Percentiles rank a stretch among this genome's conserved stretches.
Conservation (phyloP, 2,113 vertebrate species). For the Prochilodus magdalenae region DNA sequence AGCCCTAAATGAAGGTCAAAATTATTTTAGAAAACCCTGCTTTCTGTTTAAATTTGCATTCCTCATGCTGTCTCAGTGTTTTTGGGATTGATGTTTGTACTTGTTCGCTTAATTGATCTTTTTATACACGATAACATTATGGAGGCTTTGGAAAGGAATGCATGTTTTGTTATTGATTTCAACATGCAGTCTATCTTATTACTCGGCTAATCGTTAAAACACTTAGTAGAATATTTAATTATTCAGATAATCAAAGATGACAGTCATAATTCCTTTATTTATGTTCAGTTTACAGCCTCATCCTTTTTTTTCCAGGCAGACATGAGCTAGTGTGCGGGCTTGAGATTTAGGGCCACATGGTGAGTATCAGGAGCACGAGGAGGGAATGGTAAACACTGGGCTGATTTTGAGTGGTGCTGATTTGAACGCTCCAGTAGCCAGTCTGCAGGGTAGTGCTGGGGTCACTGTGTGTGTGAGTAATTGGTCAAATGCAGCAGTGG, state of each 20-base stretch:
- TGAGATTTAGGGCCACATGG: constrained; percentile 9
- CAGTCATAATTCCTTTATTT: not conserved
- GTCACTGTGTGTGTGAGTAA: constrained; percentile 54
- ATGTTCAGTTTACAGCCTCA: not conserved
- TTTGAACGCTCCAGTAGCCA: not conserved
- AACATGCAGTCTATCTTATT: too few relatives aligned
- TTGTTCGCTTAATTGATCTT: too few relatives aligned
- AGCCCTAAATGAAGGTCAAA: too few relatives aligned
- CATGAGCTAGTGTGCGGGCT: not conserved
- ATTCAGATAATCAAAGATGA: not conserved
- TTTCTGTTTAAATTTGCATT: too few relatives aligned
- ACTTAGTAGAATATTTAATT: not conserved
- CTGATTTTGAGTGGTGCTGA: constrained; percentile 9
- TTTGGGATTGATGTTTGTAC: too few relatives aligned
- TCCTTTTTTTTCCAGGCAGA: not conserved
- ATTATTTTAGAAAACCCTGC: too few relatives aligned
- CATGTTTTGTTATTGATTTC: too few relatives aligned
- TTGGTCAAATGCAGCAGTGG: constrained; percentile 55
- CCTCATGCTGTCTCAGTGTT: too few relatives aligned
- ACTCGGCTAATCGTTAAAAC: not conserved
- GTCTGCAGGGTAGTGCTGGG: constrained; percentile 2
- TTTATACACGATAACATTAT: too few relatives aligned
- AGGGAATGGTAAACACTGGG: not conserved
- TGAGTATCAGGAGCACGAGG: not conserved
- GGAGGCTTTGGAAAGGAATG: too few relatives aligned